Evolutionary conservation across 1,140 invertebrate genomes (phyloP).

Genomic region (Drosophila bifasciata): DNA sequence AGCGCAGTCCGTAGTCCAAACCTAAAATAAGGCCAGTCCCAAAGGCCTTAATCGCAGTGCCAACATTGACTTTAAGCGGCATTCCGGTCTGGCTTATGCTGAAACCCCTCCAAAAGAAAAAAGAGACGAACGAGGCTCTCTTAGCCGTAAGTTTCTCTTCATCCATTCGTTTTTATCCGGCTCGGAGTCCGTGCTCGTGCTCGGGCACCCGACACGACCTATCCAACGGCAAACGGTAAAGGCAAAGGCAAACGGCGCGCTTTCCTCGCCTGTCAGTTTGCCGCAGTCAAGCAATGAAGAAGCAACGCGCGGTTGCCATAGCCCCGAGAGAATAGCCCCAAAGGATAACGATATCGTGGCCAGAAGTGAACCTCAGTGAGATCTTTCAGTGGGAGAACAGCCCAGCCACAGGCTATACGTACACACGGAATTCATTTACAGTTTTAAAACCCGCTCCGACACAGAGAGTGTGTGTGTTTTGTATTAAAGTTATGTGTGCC

Average conservation of each 20-base stretch:
- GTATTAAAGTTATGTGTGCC: background rate
- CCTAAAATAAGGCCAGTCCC: slow-evolving; percentile 50
- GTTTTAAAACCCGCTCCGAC: too few species aligned
- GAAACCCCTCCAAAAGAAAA: background rate
- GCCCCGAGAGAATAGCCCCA: slow-evolving; percentile 19
- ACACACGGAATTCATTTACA: background rate
- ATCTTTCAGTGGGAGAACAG: slow-evolving; percentile 9
- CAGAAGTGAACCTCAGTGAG: slow-evolving; percentile 11
- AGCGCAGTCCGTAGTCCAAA: slow-evolving; percentile 31
- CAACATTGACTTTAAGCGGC: slow-evolving; percentile 21
- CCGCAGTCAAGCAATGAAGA: slow-evolving; percentile 74
- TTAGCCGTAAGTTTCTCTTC: slow-evolving; percentile 1
- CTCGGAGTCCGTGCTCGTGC: slow-evolving; percentile 28
- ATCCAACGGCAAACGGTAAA: background rate
- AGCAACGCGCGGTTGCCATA: slow-evolving; percentile 55
- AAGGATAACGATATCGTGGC: slow-evolving; percentile 34
- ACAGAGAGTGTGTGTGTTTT: too few species aligned
- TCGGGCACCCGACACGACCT: slow-evolving; percentile 55
- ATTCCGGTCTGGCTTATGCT: background rate
- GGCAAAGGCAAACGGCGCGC: slow-evolving; percentile 45
- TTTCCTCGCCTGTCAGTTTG: slow-evolving; percentile 64
- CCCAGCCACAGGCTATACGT: slow-evolving; percentile 25
- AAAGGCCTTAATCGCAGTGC: slow-evolving; percentile 27
- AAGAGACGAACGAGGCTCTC: slow-evolving; percentile 40
- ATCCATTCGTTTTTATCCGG: slow-evolving; percentile 55